Base-by-base conservation (phyloP, 2,888 invertebrate species). In the Pasiphila rectangulata region DNA sequence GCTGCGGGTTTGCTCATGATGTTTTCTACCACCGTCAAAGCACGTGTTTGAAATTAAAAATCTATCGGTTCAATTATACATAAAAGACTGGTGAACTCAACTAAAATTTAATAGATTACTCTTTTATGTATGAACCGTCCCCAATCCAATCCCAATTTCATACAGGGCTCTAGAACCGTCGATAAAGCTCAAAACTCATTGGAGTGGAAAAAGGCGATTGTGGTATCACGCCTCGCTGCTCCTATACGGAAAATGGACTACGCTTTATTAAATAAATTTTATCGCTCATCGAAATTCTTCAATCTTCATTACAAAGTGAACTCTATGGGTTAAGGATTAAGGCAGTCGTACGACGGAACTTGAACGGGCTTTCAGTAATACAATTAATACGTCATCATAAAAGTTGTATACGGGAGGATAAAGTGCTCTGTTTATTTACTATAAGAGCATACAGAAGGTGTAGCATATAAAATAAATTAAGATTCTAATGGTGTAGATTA, bases 141-240 rank as follows among this genome's bases (percentile, higher is more conserved):
- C 32, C 17, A 41, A 44, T 40, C 36, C 37, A 48, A 48, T 37
- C 38, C 40, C 35, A 46, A 42, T 32, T 37, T 40, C 40, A 36
- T 35, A 37, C 42, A 21, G 23, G 44, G 44, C 32, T 44, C 24
- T 45, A 25, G 37, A 47, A 54, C 46, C 27, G 23, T 35, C 40
- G 39, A 39, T 49, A 51, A 46, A 47, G 39, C 50, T 52, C 29
- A 7, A 40, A 45, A 23, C 23, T 40, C 23, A 46, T 46, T 9
- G 35, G 25, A 51, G 35, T 37, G 48, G 40, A 50, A 52, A 50
- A 53, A 44, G 40, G 19, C 36, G 49, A 46, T 50, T 44, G 43
- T 50, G 45, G 45, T 41, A 34, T 40, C 23, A 41, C 41, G 39
- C 29, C 10, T 23, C 23, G 35, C 35, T 48, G 29, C 35, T 35